Base-by-base conservation (phyloP, 2,113 vertebrate species). In the Oenanthe melanoleuca region DNA sequence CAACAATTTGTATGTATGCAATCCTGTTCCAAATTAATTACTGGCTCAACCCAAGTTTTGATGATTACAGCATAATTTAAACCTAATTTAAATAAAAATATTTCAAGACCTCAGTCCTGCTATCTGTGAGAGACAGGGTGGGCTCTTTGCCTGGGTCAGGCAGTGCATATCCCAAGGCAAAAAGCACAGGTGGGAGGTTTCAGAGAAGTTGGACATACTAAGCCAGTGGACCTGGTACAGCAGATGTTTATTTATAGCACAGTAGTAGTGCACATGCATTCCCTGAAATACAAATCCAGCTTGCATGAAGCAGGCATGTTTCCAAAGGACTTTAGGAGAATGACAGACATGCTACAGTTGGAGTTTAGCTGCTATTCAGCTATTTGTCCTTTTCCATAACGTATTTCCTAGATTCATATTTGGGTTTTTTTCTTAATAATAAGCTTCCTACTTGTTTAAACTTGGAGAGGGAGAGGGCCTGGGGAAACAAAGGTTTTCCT, bases 261-360 rank as follows among this genome's bases (percentile, higher is more conserved):
- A 73, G 75, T 57, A 85, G 89, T 67, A 85, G 82, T 4, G 4
- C 80, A 78, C 56, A 90, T 55, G 59, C 59, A 82, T 82, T 92
- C 92, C 47, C 70, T 85, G 89, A 96, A 94, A 88, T 56, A 77
- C 34, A 86, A 96, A 88, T 73, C 55, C 57, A 49, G 71, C 63
- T 70, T 73, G 40, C 74, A 33, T 40, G 59, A 69, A 85, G 44
- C 52, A 80, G 81, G 50, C 59, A 11, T 42, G 67, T 88, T 82
- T 94, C 91, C 94, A 86, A 85, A 79, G 42, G 31, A 65, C 50
- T 47, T 38, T 83, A 74, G 42, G 84, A 85, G 81, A 79, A 87
- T 9, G 21, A 71, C 28, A 73, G 64, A 37, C n/a, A 33, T 18
- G 64, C 31, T 84, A 15, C 53, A 42, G 63, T 8, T 70, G 38